Evolutionary conservation across 2,888 invertebrate genomes (phyloP).

Genomic region (Rhyacophila evoluta): DNA sequence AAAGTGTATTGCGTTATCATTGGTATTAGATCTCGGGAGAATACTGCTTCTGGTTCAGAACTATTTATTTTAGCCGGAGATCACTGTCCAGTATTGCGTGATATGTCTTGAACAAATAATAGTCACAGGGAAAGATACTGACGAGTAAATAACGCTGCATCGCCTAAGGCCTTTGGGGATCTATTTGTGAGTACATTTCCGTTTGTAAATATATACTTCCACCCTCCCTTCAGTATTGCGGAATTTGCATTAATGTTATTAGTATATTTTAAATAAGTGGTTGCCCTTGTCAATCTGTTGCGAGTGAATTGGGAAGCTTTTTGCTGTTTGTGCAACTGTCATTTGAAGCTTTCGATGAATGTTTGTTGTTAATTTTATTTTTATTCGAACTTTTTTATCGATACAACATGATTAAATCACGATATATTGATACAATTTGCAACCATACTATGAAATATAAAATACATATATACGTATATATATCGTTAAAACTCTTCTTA

Average conservation of each 20-base stretch:
- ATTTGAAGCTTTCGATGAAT: neutral
- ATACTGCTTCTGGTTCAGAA: slow-evolving; percentile 6
- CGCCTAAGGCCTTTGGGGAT: slow-evolving; percentile 38
- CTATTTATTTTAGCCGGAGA: slow-evolving; percentile 43
- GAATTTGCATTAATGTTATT: slow-evolving; percentile 17
- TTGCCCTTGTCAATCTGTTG: neutral
- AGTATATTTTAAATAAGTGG: slow-evolving; percentile 4
- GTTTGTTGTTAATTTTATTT: too few species aligned
- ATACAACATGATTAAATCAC: too few species aligned
- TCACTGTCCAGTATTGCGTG: slow-evolving; percentile 45
- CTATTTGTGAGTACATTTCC: slow-evolving; percentile 35
- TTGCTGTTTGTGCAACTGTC: slow-evolving; percentile 14
- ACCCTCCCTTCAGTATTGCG: neutral
- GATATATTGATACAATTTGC: too few species aligned
- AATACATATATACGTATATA: too few species aligned
- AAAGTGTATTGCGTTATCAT: slow-evolving; percentile 16
- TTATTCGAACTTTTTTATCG: too few species aligned
- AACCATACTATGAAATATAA: too few species aligned
- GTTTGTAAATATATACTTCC: neutral
- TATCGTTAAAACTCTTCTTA: too few species aligned
- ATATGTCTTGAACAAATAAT: slow-evolving; percentile 45
- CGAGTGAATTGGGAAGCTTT: neutral
- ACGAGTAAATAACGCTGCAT: slow-evolving; percentile 39
- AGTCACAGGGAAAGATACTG: slow-evolving; percentile 3
- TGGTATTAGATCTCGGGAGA: slow-evolving; percentile 34